Base-by-base conservation (phyloP, 2,113 vertebrate genomes). In the Sporophila hypoxantha region DNA sequence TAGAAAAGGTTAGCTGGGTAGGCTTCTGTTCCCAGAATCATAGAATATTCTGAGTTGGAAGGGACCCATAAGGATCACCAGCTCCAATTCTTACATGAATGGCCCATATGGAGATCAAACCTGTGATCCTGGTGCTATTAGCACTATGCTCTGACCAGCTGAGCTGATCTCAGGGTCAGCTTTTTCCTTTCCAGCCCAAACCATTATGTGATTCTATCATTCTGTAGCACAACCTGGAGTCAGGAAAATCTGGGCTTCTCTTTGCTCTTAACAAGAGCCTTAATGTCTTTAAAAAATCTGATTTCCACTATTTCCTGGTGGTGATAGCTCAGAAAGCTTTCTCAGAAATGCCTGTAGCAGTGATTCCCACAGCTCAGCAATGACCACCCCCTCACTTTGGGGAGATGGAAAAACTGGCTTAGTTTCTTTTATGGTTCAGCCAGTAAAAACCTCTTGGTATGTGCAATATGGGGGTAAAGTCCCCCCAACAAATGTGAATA, bases 21-120 rank as follows among this genome's bases (percentile, higher is more conserved):
- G 34, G 8, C 4, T 60, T 77, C 18, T 42, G 3, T 55, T 85
- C 21, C 22, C 6, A 36, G n/a, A 85, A 39, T 37, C 27, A 41
- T 13, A 23, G 65, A 64, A 27, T 77, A 30, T 42, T 64, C 41
- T 70, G 34, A 56, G 20, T 36, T 56, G 49, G 56, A 77, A 77
- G 34, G 41, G 17, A 47, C 47, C 23, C 0, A 0, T 37, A 46
- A 46, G 19, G 23, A 44, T 37, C 14, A 66, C 12, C 15, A 76
- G 34, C 16, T 47, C 41, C 23, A 30, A 6, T 19, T 47, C n/a
- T 39, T 34, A 34, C 3, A 14, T 30, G 23, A 39, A 30, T 61
- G 25, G 3, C 23, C 25, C 30, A 17, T 41, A 25, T 39, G 17
- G 39, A 37, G 41, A 41, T 41, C 34, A 77, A 20, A 46, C 7